Conservation (phyloP, 2,888 invertebrate genomes). For the Drosophila rubida region DNA sequence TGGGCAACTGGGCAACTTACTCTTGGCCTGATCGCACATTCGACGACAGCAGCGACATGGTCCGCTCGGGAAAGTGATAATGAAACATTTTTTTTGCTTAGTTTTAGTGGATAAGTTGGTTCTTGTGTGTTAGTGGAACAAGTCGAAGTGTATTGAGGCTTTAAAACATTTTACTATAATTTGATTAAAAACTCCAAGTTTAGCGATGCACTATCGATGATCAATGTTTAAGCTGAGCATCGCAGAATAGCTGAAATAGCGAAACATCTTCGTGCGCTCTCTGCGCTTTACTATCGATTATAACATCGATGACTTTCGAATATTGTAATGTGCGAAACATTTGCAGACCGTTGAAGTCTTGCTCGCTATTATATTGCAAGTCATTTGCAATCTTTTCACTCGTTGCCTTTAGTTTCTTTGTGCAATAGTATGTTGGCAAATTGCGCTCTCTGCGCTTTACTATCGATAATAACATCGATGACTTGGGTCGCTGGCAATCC, state of each 20-base stretch:
- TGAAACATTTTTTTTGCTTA: constrained; percentile 16
- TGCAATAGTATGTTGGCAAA: neutral
- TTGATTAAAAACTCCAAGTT: too few species aligned
- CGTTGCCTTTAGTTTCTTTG: too few species aligned
- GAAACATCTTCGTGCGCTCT: too few species aligned
- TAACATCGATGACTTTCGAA: too few species aligned
- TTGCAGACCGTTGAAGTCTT: too few species aligned
- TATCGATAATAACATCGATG: neutral
- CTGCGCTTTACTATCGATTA: too few species aligned
- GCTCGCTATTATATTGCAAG: too few species aligned
- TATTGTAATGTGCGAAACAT: too few species aligned
- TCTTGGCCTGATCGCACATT: neutral
- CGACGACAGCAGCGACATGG: neutral
- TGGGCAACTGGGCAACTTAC: neutral
- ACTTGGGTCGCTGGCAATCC: neutral
- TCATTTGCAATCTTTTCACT: neutral
- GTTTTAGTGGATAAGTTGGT: too few species aligned
- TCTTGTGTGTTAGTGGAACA: neutral
- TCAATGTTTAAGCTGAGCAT: too few species aligned
- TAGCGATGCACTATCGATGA: too few species aligned
- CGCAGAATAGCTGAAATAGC: too few species aligned
- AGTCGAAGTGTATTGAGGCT: neutral
- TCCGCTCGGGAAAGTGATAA: neutral
- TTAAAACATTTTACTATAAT: neutral
- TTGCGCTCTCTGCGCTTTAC: neutral